phyloP scores from a whole-genome alignment of 2,113 vertebrate genomes.

The Formicarius rufipectus region DNA sequence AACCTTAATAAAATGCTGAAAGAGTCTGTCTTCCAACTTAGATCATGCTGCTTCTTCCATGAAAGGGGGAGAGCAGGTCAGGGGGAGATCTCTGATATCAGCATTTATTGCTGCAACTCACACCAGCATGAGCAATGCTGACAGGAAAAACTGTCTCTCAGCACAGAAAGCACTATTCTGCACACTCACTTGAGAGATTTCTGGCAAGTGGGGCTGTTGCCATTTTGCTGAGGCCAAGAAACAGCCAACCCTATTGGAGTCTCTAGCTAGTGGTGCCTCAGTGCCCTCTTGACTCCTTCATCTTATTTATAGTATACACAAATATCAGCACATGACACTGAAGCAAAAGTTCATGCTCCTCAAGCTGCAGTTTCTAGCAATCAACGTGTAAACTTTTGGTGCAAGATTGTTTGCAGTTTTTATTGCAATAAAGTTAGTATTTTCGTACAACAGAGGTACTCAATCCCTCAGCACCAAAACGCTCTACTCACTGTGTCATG shows the following conservation, averaged over 20 bases:
- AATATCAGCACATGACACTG: background rate
- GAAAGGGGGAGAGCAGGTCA: background rate
- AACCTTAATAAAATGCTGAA: background rate
- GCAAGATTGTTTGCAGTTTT: accelerated
- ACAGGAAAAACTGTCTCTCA: background rate
- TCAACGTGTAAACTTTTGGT: background rate
- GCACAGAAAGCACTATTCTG: background rate
- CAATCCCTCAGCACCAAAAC: background rate
- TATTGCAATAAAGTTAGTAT: background rate
- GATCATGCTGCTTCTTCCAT: background rate
- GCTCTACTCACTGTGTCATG: background rate
- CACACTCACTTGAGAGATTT: background rate
- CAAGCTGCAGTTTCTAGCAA: background rate
- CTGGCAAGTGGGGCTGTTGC: background rate
- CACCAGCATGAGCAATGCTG: accelerated
- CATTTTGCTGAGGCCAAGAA: background rate
- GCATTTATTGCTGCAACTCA: background rate
- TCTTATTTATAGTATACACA: background rate
- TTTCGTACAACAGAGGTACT: background rate
- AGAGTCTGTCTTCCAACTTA: background rate
- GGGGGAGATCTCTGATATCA: background rate
- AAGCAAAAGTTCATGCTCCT: background rate
- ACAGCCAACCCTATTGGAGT: background rate
- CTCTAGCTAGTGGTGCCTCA: background rate
- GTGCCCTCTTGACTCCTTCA: background rate